Conservation (phyloP, 1,140 invertebrate genomes). For the Periplaneta americana region DNA sequence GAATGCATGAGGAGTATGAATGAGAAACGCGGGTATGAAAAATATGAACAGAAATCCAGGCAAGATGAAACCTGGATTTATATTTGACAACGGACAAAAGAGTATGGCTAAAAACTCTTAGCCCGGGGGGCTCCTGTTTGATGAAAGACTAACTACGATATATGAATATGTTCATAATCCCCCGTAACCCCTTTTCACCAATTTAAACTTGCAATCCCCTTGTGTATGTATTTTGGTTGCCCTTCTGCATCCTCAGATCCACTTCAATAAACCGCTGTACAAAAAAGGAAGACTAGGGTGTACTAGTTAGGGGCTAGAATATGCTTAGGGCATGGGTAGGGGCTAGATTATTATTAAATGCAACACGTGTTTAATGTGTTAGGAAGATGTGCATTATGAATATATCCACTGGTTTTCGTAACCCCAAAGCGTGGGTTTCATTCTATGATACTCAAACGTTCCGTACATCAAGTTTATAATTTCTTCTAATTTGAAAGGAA, state of each 20-base stretch:
- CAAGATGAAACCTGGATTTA: background rate
- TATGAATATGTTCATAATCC: background rate
- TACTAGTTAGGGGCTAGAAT: background rate
- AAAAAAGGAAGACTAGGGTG: background rate
- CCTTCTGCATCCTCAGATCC: background rate
- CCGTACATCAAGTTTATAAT: too few relatives aligned
- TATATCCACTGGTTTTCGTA: background rate
- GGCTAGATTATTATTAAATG: background rate
- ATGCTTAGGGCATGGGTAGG: background rate
- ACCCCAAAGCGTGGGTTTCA: too few relatives aligned
- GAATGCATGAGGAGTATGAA: background rate
- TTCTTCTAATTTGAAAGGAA: too few relatives aligned
- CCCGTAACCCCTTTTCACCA: background rate
- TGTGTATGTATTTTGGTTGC: background rate
- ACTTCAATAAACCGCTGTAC: background rate
- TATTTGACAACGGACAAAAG: background rate
- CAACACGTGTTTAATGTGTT: background rate
- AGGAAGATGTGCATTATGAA: background rate
- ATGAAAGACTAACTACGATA: background rate
- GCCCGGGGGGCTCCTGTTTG: background rate
- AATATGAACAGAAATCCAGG: background rate
- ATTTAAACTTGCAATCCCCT: background rate
- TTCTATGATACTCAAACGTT: too few relatives aligned
- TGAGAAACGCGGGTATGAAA: background rate
- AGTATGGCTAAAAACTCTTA: background rate